phyloP scores from a whole-genome alignment of 2,888 invertebrate species.

The Diploptera punctata region DNA sequence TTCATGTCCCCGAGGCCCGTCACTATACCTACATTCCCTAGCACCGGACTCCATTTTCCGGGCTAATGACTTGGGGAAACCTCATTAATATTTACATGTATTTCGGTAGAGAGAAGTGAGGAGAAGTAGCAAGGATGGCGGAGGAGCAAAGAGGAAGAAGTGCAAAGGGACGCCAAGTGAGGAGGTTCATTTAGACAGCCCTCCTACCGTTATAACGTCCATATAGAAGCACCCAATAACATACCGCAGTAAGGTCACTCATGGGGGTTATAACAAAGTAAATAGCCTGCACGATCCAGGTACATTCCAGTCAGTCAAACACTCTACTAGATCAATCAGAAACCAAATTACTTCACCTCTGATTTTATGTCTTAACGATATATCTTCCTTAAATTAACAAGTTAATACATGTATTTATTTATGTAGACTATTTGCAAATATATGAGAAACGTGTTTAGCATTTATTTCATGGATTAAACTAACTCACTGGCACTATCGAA shows the following conservation, averaged over 20 bases:
- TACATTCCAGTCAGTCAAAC: constrained; percentile 1
- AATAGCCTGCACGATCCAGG: constrained; percentile 8
- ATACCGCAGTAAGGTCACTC: constrained; percentile 15
- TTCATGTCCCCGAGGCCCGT: not conserved
- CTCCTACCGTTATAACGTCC: constrained; percentile 9
- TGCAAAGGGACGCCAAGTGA: constrained; percentile 26
- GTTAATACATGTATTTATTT: too few relatives aligned
- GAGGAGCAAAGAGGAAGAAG: constrained; percentile 21
- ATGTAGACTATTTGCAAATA: too few relatives aligned
- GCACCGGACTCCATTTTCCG: constrained; percentile 43
- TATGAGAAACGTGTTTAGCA: too few relatives aligned
- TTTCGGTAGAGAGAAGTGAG: constrained; percentile 36
- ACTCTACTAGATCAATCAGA: too few relatives aligned
- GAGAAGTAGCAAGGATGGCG: constrained; percentile 25
- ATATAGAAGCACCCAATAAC: constrained; percentile 20
- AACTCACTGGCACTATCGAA: too few relatives aligned
- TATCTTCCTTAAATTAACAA: too few relatives aligned
- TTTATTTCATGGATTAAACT: too few relatives aligned
- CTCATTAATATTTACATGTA: constrained; percentile 44
- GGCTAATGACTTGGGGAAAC: constrained; percentile 44
- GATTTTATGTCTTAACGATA: too few relatives aligned
- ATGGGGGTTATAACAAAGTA: constrained; percentile 22
- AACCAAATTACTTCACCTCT: too few relatives aligned
- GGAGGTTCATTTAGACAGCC: constrained; percentile 13
- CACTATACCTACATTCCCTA: constrained; percentile 23